Base-by-base conservation (phyloP, 1,140 invertebrate species). In the Heterodera schachtii region DNA sequence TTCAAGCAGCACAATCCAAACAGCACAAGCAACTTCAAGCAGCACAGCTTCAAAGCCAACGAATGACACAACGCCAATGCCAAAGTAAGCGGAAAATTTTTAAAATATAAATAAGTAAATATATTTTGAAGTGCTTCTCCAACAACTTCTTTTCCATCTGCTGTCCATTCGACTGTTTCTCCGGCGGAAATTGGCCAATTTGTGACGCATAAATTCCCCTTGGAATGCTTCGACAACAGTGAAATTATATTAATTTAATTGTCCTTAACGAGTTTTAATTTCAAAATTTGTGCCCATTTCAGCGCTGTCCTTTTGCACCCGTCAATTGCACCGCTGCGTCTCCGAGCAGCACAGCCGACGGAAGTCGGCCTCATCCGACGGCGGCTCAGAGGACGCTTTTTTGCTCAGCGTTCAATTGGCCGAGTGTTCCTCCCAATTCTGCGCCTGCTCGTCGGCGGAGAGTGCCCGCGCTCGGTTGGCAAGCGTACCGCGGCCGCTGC, bases 1-100 rank as follows among this genome's bases (percentile, higher is more conserved):
- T 31, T 41, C 67, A 11, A 52, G 67, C 78, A 69, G 52, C 80
- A 41, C 69, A 81, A 49, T 16, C 67, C 52, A 0, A 9, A 76
- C 75, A 64, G 31, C 71, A 0, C 46, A 21, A 60, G 31, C 69
- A 41, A 43, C 31, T 71, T 41, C 69, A 19, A 46, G 44, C 69
- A 41, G 69, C 43, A 31, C 69, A 13, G 41, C 69, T 41, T 2
- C 19, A 11, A 70, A n/a, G 67, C 67, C 2, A 43, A 31, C 41
- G 21, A 70, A 31, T 19, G 69, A 52, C 49, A 52, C 6, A 52
- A 52, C 49, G 49, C 6, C 11, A 11, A 6, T 52, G 49, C 49
- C 31, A 52, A 52, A 52, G 49, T 52, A 52, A 52, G 49, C 6
- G 49, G 31, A 31, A 31, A 31, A 31, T 31, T 31, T 31, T 31